phyloP scores from a whole-genome alignment of 2,888 invertebrate genomes.

The Stramonita haemastoma region DNA sequence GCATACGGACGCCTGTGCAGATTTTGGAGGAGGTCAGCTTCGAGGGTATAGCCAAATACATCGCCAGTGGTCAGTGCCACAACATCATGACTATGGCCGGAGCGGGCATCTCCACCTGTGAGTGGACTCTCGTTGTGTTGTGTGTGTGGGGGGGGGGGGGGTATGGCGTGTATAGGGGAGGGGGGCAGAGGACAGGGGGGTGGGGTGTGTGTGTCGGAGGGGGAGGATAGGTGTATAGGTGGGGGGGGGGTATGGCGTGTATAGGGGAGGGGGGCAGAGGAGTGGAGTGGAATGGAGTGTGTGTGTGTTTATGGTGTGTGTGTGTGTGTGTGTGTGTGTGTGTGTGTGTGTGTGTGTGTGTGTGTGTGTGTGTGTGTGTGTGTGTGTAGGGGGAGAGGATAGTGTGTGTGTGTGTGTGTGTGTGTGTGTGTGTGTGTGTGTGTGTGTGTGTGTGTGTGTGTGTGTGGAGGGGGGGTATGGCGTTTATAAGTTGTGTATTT shows the following conservation, averaged over 20 bases:
- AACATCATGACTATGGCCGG: conserved; percentile 96
- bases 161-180: background rate
- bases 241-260: background rate
- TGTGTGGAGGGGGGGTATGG: too few species aligned
- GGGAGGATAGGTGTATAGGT: background rate
- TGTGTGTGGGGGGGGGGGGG: background rate
- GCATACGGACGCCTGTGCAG: conserved; percentile 69
- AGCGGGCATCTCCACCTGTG: conserved; percentile 97
- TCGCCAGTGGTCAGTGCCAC: conserved; percentile 86
- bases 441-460: background rate
- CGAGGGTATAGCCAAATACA: conserved; percentile 87
- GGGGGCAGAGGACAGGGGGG: background rate
- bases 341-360: background rate
- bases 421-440: conserved; percentile 12
- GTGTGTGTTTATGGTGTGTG: too few species aligned
- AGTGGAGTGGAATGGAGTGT: too few species aligned
- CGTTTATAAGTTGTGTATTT: too few species aligned
- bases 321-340: background rate
- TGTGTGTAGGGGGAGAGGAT: background rate
- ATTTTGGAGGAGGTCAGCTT: conserved; percentile 85
- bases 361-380: conserved; percentile 10
- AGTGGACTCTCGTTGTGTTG: conserved; percentile 72
- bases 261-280: too few species aligned
- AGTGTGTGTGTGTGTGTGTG: conserved; percentile 10
- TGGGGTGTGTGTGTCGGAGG: background rate